Base-by-base conservation (phyloP, 2,113 vertebrate genomes). In the Atractosteus spatula region DNA sequence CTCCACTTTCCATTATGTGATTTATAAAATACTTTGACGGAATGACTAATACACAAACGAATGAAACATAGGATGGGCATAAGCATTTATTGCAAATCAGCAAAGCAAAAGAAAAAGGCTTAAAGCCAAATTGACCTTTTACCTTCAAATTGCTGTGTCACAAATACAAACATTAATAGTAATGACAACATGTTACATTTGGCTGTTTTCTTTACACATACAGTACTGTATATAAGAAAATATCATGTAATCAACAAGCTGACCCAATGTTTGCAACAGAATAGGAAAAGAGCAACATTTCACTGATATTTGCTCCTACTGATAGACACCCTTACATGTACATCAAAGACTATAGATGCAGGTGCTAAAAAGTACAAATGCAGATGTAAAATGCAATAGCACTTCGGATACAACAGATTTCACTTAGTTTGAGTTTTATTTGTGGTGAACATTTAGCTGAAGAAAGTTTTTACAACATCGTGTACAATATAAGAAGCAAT, bases 21-120 rank as follows among this genome's bases (percentile, higher is more conserved):
- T 29, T 29, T 29, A 29, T 29, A 29, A 29, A 29, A 29, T 29
- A 29, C 29, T 29, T 29, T 29, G 29, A 29, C 29, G 2, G 29
- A 29, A 29, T 29, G 29, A 29, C 29, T 29, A 29, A 29, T 29
- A 29, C 29, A 2, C 29, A 29, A 29, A 29, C 29, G 29, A 29
- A 29, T 29, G 29, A 29, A 29, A 29, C 29, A 74, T 73, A 77
- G 74, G 81, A 80, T 80, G 75, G 61, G 78, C 75, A 83, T 82
- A 76, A 79, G 54, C 74, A 72, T 70, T 78, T 76, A 10, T 75
- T 74, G 78, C 76, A 82, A 77, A 76, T 74, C 66, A 73, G 72
- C 65, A 70, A 82, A 77, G 75, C 64, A 67, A 75, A 77, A 63
- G 8, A 67, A 70, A 66, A 74, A 71, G 64, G 71, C 61, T 70